A percentile compares a stretch with the other conserved stretches of the same genome.
phyloP scores from a whole-genome alignment of 1,140 invertebrate species.

The Planococcus citri region DNA sequence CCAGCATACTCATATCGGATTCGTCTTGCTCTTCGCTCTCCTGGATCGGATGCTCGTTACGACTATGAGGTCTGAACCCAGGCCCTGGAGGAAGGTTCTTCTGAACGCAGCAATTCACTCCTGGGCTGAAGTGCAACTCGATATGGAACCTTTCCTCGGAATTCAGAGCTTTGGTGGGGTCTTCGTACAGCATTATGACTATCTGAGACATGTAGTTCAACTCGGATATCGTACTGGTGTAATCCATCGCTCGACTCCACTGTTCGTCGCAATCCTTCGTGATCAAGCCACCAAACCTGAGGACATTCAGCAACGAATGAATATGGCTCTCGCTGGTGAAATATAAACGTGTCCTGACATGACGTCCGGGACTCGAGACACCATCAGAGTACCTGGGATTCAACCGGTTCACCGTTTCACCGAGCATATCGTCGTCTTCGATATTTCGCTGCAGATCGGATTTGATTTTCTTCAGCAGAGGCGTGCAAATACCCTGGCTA shows the following conservation, averaged over 20 bases:
- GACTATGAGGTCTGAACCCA: slow-evolving; percentile 80
- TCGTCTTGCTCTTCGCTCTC: not conserved
- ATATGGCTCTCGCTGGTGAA: slow-evolving; percentile 99
- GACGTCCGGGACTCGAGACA: slow-evolving; percentile 91
- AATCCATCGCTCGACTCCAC: slow-evolving; percentile 97
- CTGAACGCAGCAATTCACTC: slow-evolving; percentile 89
- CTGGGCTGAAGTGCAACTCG: slow-evolving; percentile 94
- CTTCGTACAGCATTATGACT: slow-evolving; percentile 98
- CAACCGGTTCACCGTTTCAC: slow-evolving; percentile 81
- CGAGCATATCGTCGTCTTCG: slow-evolving; percentile 43
- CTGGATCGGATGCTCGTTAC: slow-evolving; percentile 47
- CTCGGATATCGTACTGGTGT: slow-evolving; percentile 92
- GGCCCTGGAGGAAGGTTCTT: slow-evolving; percentile 86
- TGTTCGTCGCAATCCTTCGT: slow-evolving; percentile 86
- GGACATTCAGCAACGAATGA: slow-evolving; percentile 90
- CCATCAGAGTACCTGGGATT: slow-evolving; percentile 97
- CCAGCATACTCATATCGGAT: slow-evolving; percentile 10
- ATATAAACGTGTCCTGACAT: slow-evolving; percentile 92
- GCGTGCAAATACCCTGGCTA: slow-evolving; percentile 93
- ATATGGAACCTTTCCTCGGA: slow-evolving; percentile 89
- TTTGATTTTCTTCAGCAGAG: slow-evolving; percentile 88
- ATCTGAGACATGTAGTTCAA: slow-evolving; percentile 99
- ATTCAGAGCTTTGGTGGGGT: slow-evolving; percentile 85
- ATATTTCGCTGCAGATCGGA: slow-evolving; percentile 90
- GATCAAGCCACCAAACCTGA: slow-evolving; percentile 84